A percentile compares a stretch with the other conserved stretches of the same genome.
Evolutionary conservation across 2,888 invertebrate genomes (phyloP).

Genomic region (Phengaris alcon): DNA sequence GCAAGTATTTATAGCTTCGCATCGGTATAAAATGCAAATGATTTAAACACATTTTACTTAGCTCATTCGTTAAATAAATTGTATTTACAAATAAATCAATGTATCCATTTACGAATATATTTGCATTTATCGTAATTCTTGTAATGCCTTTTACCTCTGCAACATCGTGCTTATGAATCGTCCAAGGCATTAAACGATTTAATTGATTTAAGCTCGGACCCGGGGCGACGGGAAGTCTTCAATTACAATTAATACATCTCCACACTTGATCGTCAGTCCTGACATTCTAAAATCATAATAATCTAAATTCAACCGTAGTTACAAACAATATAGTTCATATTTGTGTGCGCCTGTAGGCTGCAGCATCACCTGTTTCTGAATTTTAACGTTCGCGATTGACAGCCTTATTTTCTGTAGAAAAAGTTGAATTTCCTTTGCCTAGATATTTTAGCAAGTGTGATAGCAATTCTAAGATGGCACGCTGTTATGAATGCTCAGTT

Average conservation of each 20-base stretch:
- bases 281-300: not conserved
- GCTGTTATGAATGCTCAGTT: constrained; percentile 43
- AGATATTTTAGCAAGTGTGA: constrained; percentile 17
- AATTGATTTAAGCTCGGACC: constrained; percentile 44
- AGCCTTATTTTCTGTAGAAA: not conserved
- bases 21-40: not conserved
- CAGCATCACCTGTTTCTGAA: not conserved
- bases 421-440: not conserved
- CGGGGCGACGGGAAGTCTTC: constrained; percentile 68
- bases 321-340: not conserved
- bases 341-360: not conserved
- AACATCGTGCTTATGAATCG: constrained; percentile 23
- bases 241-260: constrained; percentile 65
- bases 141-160: constrained; percentile 2
- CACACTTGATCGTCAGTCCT: constrained; percentile 51
- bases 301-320: not conserved
- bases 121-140: not conserved
- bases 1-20: too few species aligned
- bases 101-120: not conserved
- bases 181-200: constrained; percentile 29
- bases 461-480: not conserved
- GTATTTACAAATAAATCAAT: not conserved
- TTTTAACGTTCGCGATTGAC: not conserved
- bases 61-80: not conserved
- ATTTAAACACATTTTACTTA: not conserved